Evolutionary conservation across 1,140 invertebrate species (phyloP), one percentile per base, ranked within the genome.

Genomic region (Drosophila azteca): DNA sequence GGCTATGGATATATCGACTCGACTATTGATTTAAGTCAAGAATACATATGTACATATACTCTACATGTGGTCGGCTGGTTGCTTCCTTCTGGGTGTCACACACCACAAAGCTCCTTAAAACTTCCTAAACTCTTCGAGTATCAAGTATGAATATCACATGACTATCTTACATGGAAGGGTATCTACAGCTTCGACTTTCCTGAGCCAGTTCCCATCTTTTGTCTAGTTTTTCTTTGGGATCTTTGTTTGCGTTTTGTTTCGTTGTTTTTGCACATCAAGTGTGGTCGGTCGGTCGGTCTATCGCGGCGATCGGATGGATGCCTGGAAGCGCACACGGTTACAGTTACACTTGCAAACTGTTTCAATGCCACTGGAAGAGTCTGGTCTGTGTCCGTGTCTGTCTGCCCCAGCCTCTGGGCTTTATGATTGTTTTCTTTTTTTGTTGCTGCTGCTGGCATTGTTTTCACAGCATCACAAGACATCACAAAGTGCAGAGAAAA

Each of bases 401-500:
- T 17, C 50, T 35, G 13, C 29, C 29, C 13, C 17, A 31, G 9
- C 17, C 35, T 15, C 17, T 52, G 15, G 7, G 35, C n/a, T 57
- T 26, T 57, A 35, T 35, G 31, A 35, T 35, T 35, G 31, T 35
- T 35, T 35, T 20, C 17, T 31, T 31, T 31, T 31, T 31, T 2
- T 31, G 29, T 31, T 35, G 31, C 8, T 35, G 31, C 31, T 35
- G 31, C 49, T 50, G 4, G 51, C 41, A 50, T 68, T 69, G 51
- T 69, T 69, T 69, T 69, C 52, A 26, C 46, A 58, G 66, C 66
- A 68, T 68, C 66, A 35, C 64, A 41, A 68, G 44, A 43, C 29
- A 50, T 50, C 17, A 20, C 17, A 20, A 69, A 69, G 66, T 69
- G 66, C 64, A 69, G 64, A 69, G 66, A 69, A 69, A 69, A 69